These are phyloP conservation scores for Pachydiplax longipennis DNA, from an alignment of 2,888 invertebrate species.

Conservation along the genomic window DNA sequence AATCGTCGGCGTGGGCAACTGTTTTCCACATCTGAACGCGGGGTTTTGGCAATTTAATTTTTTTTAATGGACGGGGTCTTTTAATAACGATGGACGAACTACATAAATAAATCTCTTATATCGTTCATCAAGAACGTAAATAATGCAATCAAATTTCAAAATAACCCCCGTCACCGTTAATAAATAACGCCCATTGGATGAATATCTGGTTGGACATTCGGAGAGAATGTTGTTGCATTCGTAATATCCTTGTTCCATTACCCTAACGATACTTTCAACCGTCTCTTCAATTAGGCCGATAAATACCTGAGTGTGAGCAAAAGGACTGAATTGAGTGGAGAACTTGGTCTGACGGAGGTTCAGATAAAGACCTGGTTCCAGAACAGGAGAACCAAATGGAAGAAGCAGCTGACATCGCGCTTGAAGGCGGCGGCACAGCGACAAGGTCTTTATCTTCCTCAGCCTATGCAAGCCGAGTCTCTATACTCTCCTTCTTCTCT, in stretches of 20 bases:
- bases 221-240: no score
- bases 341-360: constrained; percentile 87
- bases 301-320: constrained; percentile 96
- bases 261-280: background rate
- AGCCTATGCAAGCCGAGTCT: constrained; percentile 66
- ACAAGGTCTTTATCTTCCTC: constrained; percentile 74
- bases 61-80: no score
- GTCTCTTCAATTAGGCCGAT: constrained; percentile 68
- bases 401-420: constrained; percentile 91
- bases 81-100: no score
- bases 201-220: no score
- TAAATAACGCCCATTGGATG: no score
- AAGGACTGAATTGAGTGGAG: constrained; percentile 90
- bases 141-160: no score
- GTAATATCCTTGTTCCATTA: background rate
- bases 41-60: no score
- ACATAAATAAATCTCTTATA: no score
- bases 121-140: no score
- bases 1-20: no score
- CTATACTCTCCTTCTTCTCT: constrained; percentile 63
- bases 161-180: no score
- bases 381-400: constrained; percentile 95
- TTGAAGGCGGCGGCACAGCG: constrained; percentile 89
- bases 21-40: no score
- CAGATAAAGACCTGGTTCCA: constrained; percentile 98